These are phyloP conservation scores for Cabera pusaria DNA, from an alignment of 2,888 invertebrate genomes.

Conservation along the genomic window DNA sequence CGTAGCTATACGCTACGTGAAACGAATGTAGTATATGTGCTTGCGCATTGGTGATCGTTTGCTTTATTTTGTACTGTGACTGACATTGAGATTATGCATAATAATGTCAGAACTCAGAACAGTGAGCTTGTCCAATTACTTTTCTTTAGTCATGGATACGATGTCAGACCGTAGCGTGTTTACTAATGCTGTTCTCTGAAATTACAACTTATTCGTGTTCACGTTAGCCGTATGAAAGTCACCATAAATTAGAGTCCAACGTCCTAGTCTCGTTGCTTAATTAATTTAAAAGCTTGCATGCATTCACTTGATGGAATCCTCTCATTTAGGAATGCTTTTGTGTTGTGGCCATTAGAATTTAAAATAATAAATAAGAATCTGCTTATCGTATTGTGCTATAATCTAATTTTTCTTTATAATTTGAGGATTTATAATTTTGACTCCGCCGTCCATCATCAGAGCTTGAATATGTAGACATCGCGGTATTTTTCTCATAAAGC, in stretches of 20 bases:
- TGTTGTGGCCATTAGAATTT: background rate
- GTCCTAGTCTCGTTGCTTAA: too few relatives aligned
- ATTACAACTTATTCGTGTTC: constrained; percentile 7
- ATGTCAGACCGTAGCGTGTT: constrained; percentile 1
- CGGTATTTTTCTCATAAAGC: too few relatives aligned
- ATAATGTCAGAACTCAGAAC: background rate
- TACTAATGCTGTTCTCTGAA: constrained; percentile 3
- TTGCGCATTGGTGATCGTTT: too few relatives aligned
- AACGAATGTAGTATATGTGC: too few relatives aligned
- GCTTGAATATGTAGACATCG: too few relatives aligned
- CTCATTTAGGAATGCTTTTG: background rate
- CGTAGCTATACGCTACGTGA: too few relatives aligned
- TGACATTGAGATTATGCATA: constrained; percentile 6
- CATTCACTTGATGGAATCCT: background rate
- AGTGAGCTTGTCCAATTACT: constrained; percentile 5
- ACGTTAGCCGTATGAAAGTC: constrained; percentile 7
- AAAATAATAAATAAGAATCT: too few relatives aligned
- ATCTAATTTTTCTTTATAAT: too few relatives aligned
- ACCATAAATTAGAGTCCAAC: background rate
- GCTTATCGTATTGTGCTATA: too few relatives aligned
- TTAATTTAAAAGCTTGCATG: background rate
- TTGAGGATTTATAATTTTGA: too few relatives aligned
- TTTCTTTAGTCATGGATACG: constrained; percentile 2
- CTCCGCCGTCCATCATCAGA: too few relatives aligned
- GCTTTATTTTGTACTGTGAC: too few relatives aligned